Evolutionary conservation across 2,888 invertebrate genomes (phyloP), one percentile per base, ranked within the genome.

Genomic region (Xestoiulus laeticollis): DNA sequence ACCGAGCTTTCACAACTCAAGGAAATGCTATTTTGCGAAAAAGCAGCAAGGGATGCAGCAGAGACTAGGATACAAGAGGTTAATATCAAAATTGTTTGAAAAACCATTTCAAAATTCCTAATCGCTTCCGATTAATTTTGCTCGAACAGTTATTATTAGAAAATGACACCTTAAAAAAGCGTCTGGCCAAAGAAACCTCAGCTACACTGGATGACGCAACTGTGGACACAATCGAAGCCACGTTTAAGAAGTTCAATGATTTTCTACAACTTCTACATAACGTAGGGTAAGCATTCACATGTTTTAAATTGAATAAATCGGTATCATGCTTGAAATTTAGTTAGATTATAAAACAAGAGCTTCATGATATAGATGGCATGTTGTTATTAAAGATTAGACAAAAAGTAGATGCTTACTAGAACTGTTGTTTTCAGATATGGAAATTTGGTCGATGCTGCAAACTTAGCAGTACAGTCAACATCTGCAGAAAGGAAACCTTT

Each of bases 211-310:
- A 87, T 32, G 83, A 85, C 30, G 16, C n/a, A n/a, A 87, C 84
- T 44, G 32, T 87, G 32, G 44, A 19, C 19, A 85, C 87, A 1
- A 87, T 87, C n/a, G 84, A 87, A 53, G 48, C 43, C 16, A 85
- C 85, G 3, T 87, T 87, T 85, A 14, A n/a, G 14, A 87, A 87
- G 53, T 87, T 87, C 53, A 85, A 87, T 82, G 53, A 87, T 53
- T 87, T 87, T 32, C 85, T 87, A 6, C 16, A 26, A 53, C 14
- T 87, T 30, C 53, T 87, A 22, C 33, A 85, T 30, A 32, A 85
- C 48, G 83, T 53, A 26, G 83, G 87, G 87, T 87, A 48, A 3
- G 87, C 16, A 53, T 22, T 1, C 16, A 84, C n/a, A 6, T 10
- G 5, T 84, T n/a, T 22, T 68, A 68, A 22, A 22, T 68, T 22